Evolutionary conservation across 1,140 invertebrate species (phyloP), one percentile per base, ranked within the genome.

Genomic region (Bursaphelenchus mucronatus): DNA sequence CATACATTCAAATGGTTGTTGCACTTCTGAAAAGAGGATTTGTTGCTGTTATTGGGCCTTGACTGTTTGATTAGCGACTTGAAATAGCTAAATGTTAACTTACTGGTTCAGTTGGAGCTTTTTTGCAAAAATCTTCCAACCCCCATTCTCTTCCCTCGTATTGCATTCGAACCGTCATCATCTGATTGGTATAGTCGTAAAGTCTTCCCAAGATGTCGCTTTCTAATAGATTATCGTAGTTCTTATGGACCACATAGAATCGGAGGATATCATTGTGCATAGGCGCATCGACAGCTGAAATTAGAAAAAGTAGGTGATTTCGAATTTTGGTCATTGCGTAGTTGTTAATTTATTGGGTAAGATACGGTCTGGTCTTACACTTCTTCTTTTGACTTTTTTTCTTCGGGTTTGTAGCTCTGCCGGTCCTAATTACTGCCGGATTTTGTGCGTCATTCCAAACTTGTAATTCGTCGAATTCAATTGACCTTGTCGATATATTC

Each of bases 241-340:
- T 64, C 55, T 78, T 70, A 44, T 81, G 76, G 8, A 80, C 78
- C 41, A 81, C 74, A 55, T 80, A 80, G 63, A 81, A 81, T 1
- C 78, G 76, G 17, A 80, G 64, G 55, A 80, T 81, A 45, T 80
- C 78, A 19, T 64, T 78, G 67, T 78, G 73, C 21, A 57, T 49
- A 8, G 74, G 73, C 30, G 56, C 64, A 56, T 71, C 47, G 3
- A 51, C n/a, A 44, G 68, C 75, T 73, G 30, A 66, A 72, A 30
- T 1, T 30, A 30, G 30, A 30, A 30, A 30, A 30, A 30, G 30
- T 30, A 30, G 30, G 30, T 30, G 30, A 30, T 30, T 30, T 30
- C 5, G 30, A 30, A 30, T 30, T 30, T 30, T 5, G 30, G 30
- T 30, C 2, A 5, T 30, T 30, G 30, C 5, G 30, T 30, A 30